phyloP scores from a whole-genome alignment of 1,140 invertebrate species.

The Drosophila equinoxialis region DNA sequence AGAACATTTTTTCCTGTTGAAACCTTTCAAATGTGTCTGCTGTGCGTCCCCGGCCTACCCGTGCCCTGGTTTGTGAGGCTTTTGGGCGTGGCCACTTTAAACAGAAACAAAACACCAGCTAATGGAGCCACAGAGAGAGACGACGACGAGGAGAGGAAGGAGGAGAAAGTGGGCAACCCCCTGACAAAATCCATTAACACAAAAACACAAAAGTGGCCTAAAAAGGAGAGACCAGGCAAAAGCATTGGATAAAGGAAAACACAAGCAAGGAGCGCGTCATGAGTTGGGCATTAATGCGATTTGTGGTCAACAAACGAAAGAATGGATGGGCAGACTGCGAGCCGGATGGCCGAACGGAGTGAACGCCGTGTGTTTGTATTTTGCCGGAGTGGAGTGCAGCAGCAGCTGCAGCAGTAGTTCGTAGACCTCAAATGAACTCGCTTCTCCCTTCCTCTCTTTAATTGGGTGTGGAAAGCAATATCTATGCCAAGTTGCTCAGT shows the following conservation, averaged over 20 bases:
- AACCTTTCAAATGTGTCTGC: constrained; percentile 57
- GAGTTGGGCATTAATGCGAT: constrained; percentile 42
- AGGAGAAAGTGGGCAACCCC: constrained; percentile 18
- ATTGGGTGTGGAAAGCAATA: constrained; percentile 27
- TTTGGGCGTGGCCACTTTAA: constrained; percentile 49
- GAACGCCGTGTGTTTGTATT: constrained; percentile 1
- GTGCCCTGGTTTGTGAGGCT: background rate
- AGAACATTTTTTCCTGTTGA: constrained; percentile 50
- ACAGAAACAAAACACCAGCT: constrained; percentile 26
- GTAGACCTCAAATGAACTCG: constrained; percentile 41
- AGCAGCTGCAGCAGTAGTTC: constrained; percentile 26
- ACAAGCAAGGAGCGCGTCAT: background rate
- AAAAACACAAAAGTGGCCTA: constrained; percentile 26
- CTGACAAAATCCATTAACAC: constrained; percentile 49
- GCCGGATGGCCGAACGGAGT: background rate
- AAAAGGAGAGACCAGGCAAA: background rate
- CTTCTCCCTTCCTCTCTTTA: background rate
- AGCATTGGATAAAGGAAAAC: background rate
- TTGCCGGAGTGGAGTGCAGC: constrained; percentile 18
- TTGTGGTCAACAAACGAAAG: constrained; percentile 44
- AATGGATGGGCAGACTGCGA: background rate
- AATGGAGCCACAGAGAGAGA: constrained; percentile 38
- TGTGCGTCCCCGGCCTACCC: background rate
- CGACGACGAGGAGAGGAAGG: background rate
- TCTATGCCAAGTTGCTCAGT: constrained; percentile 47